Base-by-base conservation (phyloP, 2,888 invertebrate genomes). In the Chrysolina americana region DNA sequence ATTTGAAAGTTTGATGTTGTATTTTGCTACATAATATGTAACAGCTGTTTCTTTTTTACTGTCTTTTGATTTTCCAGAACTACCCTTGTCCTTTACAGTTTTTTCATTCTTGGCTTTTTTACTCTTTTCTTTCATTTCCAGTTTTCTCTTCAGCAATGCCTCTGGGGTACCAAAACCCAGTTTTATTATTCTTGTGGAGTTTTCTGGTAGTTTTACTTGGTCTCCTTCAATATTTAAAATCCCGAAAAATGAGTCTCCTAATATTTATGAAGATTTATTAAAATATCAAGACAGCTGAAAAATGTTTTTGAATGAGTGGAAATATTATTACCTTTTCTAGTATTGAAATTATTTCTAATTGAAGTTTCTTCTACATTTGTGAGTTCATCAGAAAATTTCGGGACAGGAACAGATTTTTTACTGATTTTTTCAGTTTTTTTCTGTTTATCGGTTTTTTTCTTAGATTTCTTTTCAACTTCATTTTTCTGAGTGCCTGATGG, bases 121-220 rank as follows among this genome's bases (percentile, higher is more conserved):
- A 13, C 53, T 65, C 15, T 10, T 72, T 10, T 76, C 68, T 41
- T 68, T 75, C 1, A 64, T 21, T 48, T 76, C 74, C 47, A 23
- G 47, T 44, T 75, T 76, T 36, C 70, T 73, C 65, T 76, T 73
- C 41, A 62, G 64, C 41, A 81, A 72, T 9, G 62, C 23, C n/a
- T 77, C 74, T 9, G 78, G 74, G 15, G 65, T 68, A 15, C 81
- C 81, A 62, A 79, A 81, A 23, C 76, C 74, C n/a, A 81, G 71
- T 59, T 41, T 80, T 19, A 81, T 11, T 15, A 28, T 62, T 50
- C 68, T 70, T 15, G 21, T 50, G 10, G 77, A 56, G 17, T 78
- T 76, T 64, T 71, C 50, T 69, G 71, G 65, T 47, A 81, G 11
- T 21, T 65, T 21, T 17, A 79, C 48, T 50, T 48, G 63, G 28